Evolutionary conservation across 1,140 invertebrate genomes (phyloP).

Genomic region (Drosophila ficusphila): DNA sequence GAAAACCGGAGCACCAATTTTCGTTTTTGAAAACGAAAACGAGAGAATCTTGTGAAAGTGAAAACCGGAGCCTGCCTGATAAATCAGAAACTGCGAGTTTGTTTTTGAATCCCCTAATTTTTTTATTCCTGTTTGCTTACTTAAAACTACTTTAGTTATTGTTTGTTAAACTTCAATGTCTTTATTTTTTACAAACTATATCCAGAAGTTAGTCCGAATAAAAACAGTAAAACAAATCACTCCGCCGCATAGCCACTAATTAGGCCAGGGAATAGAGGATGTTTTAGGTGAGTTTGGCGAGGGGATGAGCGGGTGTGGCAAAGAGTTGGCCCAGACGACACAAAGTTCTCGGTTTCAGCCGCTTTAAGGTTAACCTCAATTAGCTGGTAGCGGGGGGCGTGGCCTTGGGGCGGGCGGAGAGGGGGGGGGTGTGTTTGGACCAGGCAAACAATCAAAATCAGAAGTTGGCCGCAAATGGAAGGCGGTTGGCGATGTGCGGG

Average conservation of each 20-base stretch:
- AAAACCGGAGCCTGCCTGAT: too few relatives aligned
- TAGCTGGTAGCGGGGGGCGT: slow-evolving; percentile 10
- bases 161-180: not conserved
- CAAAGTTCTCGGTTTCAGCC: slow-evolving; percentile 30
- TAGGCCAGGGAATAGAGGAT: slow-evolving; percentile 36
- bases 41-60: too few relatives aligned
- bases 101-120: not conserved
- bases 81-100: too few relatives aligned
- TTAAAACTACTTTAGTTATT: slow-evolving; percentile 6
- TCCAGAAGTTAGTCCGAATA: slow-evolving; percentile 6
- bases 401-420: not conserved
- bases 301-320: not conserved
- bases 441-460: slow-evolving; percentile 47
- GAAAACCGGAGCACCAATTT: too few relatives aligned
- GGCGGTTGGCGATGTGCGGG: not conserved
- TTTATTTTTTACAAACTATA: not conserved
- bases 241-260: slow-evolving; percentile 32
- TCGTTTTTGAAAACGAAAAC: too few relatives aligned
- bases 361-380: slow-evolving; percentile 57
- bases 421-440: not conserved
- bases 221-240: slow-evolving; percentile 15
- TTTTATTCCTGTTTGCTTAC: too few relatives aligned
- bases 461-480: slow-evolving; percentile 23
- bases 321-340: slow-evolving; percentile 25
- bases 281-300: not conserved